A percentile compares a stretch with the other conserved stretches of the same genome.
Evolutionary conservation across 1,140 invertebrate species (phyloP).

Genomic region (Monochamus saltuarius): DNA sequence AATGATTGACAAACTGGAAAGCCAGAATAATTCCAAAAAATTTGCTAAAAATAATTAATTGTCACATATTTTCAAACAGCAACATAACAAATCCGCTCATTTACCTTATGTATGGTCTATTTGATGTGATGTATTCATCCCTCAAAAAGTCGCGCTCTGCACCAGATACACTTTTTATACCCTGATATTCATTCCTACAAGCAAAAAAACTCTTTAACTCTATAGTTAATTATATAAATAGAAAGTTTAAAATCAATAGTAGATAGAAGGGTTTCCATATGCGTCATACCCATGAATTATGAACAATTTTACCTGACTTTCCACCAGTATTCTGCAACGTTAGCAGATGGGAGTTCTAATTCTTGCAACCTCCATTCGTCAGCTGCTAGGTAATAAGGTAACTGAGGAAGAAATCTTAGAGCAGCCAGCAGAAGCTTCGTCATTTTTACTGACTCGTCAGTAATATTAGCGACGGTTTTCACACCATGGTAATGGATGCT

Average conservation of each 20-base stretch:
- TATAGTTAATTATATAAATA: too few species aligned
- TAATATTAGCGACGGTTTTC: conserved; percentile 11
- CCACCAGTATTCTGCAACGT: conserved; percentile 50
- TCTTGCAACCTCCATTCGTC: conserved; percentile 62
- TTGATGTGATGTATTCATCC: conserved; percentile 57
- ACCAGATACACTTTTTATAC: conserved; percentile 50
- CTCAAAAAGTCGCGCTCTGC: conserved; percentile 56
- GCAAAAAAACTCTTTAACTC: not conserved
- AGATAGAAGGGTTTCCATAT: too few species aligned
- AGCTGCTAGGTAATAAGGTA: conserved; percentile 61
- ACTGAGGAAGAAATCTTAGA: conserved; percentile 56
- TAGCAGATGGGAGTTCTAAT: conserved; percentile 52
- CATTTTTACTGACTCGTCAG: conserved; percentile 33
- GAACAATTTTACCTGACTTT: conserved; percentile 52
- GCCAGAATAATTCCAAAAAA: conserved; percentile 53
- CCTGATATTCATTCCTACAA: conserved; percentile 47
- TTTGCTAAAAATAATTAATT: conserved; percentile 50
- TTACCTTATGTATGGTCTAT: conserved; percentile 61
- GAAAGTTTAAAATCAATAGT: too few species aligned
- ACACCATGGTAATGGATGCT: conserved; percentile 31
- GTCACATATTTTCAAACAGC: too few species aligned
- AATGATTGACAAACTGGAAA: conserved; percentile 53
- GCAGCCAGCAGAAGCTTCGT: conserved; percentile 55
- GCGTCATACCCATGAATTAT: too few species aligned
- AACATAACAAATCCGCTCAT: too few species aligned